phyloP scores from a whole-genome alignment of 2,797 vertebrate genomes.

The Eutrigla gurnardus region DNA sequence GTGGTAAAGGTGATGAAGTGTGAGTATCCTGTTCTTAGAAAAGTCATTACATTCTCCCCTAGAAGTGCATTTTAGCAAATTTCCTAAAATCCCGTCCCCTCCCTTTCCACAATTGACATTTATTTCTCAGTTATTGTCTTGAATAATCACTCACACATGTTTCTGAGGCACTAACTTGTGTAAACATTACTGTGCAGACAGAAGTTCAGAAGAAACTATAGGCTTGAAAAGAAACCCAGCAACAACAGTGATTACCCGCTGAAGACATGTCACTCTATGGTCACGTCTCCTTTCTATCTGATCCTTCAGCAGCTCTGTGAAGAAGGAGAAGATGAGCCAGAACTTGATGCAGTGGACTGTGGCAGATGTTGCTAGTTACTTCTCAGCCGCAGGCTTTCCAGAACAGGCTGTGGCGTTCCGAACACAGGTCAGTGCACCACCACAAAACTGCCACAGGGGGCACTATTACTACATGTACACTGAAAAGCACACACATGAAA shows the following conservation, averaged over 20 bases:
- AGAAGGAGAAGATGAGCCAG: slow-evolving; percentile 84
- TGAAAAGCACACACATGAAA: not conserved
- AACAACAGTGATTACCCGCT: not conserved
- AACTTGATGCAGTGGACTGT: slow-evolving; percentile 92
- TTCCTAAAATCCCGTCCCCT: not conserved
- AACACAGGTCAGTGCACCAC: slow-evolving; percentile 85
- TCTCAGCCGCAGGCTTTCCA: slow-evolving; percentile 90
- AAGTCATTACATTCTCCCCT: slow-evolving; percentile 4
- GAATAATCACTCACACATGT: not conserved
- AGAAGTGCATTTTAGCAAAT: slow-evolving; percentile 3
- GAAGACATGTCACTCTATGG: not conserved
- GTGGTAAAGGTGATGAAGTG: slow-evolving; percentile 73
- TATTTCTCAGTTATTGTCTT: not conserved
- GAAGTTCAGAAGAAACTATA: not conserved
- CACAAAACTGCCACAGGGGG: slow-evolving; percentile 39
- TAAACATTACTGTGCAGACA: not conserved
- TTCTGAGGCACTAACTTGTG: not conserved
- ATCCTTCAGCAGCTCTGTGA: slow-evolving; percentile 71
- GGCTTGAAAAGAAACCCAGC: not conserved
- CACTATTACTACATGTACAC: slow-evolving; percentile 12
- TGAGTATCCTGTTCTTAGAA: slow-evolving; percentile 69
- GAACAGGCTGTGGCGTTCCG: slow-evolving; percentile 92
- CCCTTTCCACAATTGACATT: not conserved
- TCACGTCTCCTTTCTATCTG: not conserved
- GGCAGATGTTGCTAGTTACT: slow-evolving; percentile 91